A percentile compares a stretch with the other conserved stretches of the same genome.
Conservation (phyloP, 1,140 invertebrate species). For the Drosophila nigrodunni region DNA sequence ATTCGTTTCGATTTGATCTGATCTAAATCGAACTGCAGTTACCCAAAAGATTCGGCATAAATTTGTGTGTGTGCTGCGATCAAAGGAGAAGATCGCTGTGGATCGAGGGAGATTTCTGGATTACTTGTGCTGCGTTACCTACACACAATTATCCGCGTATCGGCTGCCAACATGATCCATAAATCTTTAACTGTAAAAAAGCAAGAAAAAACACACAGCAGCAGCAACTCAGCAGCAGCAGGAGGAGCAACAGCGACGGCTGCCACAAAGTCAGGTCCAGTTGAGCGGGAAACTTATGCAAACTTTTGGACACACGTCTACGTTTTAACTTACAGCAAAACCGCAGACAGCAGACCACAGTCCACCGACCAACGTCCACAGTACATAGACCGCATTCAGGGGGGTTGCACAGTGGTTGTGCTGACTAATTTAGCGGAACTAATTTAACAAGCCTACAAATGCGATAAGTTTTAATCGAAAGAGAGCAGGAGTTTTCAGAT, state of each 20-base stretch:
- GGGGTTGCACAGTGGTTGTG: too few species aligned
- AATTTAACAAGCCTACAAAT: too few species aligned
- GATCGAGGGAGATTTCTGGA: not conserved
- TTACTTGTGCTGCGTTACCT: conserved; percentile 38
- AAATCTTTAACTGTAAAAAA: conserved; percentile 77
- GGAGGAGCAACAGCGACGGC: not conserved
- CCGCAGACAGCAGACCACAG: not conserved
- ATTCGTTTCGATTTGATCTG: too few species aligned
- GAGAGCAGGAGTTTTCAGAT: too few species aligned
- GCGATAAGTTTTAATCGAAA: too few species aligned
- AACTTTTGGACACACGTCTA: conserved; percentile 29
- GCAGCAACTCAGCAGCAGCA: not conserved
- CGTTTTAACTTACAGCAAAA: not conserved
- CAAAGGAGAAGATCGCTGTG: not conserved
- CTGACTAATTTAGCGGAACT: too few species aligned
- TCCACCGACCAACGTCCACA: not conserved
- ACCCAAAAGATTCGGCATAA: conserved; percentile 33
- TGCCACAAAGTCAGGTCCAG: conserved; percentile 1
- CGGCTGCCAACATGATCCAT: conserved; percentile 70
- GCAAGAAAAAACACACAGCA: not conserved
- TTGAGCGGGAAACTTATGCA: conserved; percentile 23
- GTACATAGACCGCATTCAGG: too few species aligned
- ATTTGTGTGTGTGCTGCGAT: conserved; percentile 12
- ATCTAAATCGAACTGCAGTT: conserved; percentile 49
- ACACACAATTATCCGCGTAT: conserved; percentile 73